These are phyloP conservation scores for Leuciscus waleckii DNA, from an alignment of 2,797 vertebrate genomes.

Conservation along the genomic window DNA sequence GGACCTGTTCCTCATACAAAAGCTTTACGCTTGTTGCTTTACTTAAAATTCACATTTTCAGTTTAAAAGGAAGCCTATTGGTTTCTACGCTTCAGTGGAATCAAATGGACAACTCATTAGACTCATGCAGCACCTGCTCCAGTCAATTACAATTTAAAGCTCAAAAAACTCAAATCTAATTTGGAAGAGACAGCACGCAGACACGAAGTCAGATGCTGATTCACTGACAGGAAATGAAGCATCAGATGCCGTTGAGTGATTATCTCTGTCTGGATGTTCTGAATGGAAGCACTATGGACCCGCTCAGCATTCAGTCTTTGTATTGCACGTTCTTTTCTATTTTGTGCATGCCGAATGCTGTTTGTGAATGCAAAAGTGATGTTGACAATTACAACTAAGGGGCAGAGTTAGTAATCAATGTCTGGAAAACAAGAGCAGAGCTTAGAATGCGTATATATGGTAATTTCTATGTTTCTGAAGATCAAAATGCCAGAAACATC, in stretches of 20 bases:
- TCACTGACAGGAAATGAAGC: constrained; percentile 36
- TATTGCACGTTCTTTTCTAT: not conserved
- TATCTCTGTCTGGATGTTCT: constrained; percentile 26
- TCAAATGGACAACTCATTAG: constrained; percentile 24
- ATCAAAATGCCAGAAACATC: not conserved
- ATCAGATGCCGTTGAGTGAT: constrained; percentile 1
- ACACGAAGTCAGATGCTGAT: constrained; percentile 24
- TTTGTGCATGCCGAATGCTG: not conserved
- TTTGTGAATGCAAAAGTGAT: not conserved
- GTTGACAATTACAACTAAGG: not conserved
- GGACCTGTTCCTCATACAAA: not conserved
- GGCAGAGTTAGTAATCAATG: constrained; percentile 9
- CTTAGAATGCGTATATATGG: not conserved
- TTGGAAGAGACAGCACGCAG: constrained; percentile 9
- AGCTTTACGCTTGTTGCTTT: constrained; percentile 7
- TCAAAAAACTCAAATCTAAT: constrained; percentile 40
- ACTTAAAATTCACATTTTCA: constrained; percentile 7
- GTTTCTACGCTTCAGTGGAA: constrained; percentile 16
- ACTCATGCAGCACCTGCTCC: constrained; percentile 16
- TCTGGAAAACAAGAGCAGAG: not conserved
- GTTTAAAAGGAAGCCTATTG: constrained; percentile 2
- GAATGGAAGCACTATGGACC: not conserved
- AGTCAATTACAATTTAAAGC: constrained; percentile 39
- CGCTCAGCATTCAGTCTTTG: constrained; percentile 15
- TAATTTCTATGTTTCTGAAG: not conserved